Evolutionary conservation across 2,888 invertebrate species (phyloP).

Genomic region (Platycheirus rosarum): DNA sequence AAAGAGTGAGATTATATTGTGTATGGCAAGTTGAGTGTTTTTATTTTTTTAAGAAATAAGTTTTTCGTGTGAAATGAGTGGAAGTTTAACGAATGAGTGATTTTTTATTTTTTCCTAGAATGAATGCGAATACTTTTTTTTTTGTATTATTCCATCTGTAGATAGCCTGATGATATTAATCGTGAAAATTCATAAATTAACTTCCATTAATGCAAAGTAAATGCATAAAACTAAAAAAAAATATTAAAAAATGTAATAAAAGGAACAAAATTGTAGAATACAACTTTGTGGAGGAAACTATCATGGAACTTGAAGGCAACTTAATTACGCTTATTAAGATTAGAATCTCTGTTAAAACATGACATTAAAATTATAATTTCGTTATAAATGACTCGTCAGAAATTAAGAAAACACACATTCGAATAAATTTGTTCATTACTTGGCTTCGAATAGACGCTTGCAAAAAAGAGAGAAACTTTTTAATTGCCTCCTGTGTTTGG

Average conservation of each 20-base stretch:
- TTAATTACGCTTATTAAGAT: slow-evolving; percentile 33
- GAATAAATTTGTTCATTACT: slow-evolving; percentile 52
- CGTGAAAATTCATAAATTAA: slow-evolving; percentile 65
- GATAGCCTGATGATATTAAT: slow-evolving; percentile 72
- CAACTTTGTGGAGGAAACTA: slow-evolving; percentile 27
- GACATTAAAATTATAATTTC: slow-evolving; percentile 4
- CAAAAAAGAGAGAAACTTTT: slow-evolving; percentile 8
- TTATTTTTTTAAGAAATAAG: slow-evolving; percentile 27
- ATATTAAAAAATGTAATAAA: slow-evolving; percentile 49
- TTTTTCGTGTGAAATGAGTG: slow-evolving; percentile 25
- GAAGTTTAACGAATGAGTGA: slow-evolving; percentile 22
- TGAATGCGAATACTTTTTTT: slow-evolving; percentile 56
- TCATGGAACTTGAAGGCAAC: slow-evolving; percentile 22
- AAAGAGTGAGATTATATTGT: slow-evolving; percentile 66
- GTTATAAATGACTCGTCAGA: slow-evolving; percentile 53
- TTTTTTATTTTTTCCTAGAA: slow-evolving; percentile 37
- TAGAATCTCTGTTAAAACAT: slow-evolving; percentile 18
- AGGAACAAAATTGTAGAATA: slow-evolving; percentile 41
- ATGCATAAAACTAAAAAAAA: slow-evolving; percentile 44
- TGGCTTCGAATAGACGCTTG: slow-evolving; percentile 14
- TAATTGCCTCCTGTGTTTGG: slow-evolving; percentile 53
- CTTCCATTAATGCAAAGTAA: slow-evolving; percentile 62
- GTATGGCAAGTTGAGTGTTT: slow-evolving; percentile 35
- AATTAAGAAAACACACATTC: slow-evolving; percentile 38
- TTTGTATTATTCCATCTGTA: slow-evolving; percentile 70